phyloP scores from a whole-genome alignment of 2,113 vertebrate species.

The Aviceda subcristata region DNA sequence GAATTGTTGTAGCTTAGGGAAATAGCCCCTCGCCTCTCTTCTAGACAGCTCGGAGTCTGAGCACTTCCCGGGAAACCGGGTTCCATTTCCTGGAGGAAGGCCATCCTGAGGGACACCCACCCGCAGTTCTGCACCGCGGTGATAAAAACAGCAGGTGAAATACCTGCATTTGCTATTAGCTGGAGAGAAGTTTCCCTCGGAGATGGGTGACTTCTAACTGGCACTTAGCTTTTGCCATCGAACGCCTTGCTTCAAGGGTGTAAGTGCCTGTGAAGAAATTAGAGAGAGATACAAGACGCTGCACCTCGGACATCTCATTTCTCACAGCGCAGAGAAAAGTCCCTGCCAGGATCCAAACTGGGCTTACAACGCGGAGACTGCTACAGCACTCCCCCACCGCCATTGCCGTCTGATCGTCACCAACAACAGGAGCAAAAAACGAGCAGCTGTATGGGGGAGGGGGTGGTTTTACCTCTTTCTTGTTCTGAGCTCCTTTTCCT shows the following conservation, averaged over 20 bases:
- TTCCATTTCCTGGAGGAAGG: neutral
- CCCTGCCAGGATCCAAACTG: neutral
- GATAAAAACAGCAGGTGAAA: neutral
- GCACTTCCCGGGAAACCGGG: neutral
- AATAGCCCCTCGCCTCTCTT: neutral
- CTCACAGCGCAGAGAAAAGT: neutral
- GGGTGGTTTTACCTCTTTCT: neutral
- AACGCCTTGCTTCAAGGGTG: neutral
- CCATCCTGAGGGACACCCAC: neutral
- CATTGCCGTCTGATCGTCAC: neutral
- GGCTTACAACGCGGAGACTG: neutral
- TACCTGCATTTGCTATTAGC: neutral
- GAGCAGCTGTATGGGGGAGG: fast-evolving
- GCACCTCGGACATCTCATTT: neutral
- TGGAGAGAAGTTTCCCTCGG: neutral
- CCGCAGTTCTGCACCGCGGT: neutral
- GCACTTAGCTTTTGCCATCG: neutral
- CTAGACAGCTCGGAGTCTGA: neutral
- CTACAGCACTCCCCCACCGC: neutral
- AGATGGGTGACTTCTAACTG: neutral
- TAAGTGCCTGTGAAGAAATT: neutral
- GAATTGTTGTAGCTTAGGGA: neutral
- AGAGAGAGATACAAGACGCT: neutral
- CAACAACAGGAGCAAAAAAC: neutral
- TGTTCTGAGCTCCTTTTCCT: neutral